A percentile compares a stretch with the other conserved stretches of the same genome.
Evolutionary conservation across 1,140 invertebrate species (phyloP).

Genomic region (Phocides pigmalion): DNA sequence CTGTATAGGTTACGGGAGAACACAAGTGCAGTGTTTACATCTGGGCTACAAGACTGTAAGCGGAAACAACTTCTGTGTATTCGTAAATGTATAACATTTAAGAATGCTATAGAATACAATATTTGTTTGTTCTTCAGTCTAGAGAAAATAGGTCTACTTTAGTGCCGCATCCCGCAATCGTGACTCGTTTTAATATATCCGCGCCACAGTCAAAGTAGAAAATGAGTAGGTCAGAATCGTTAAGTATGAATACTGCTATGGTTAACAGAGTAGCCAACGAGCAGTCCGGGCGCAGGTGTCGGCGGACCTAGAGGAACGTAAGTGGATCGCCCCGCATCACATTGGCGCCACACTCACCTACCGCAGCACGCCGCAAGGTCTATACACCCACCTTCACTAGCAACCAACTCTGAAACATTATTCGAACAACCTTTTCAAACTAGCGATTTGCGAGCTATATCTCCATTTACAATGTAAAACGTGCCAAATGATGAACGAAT

Average conservation of each 20-base stretch:
- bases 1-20: too few species aligned
- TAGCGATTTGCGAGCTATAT: slow-evolving; percentile 15
- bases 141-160: too few species aligned
- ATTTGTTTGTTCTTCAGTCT: too few species aligned
- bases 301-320: slow-evolving; percentile 94
- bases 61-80: too few species aligned
- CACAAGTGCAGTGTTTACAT: too few species aligned
- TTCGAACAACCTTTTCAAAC: slow-evolving; percentile 15
- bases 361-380: slow-evolving; percentile 86
- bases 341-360: slow-evolving; percentile 86
- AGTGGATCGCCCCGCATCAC: slow-evolving; percentile 84
- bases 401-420: slow-evolving; percentile 22
- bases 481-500: neutral
- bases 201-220: too few species aligned
- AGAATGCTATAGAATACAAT: too few species aligned
- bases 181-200: too few species aligned
- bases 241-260: slow-evolving; percentile 8
- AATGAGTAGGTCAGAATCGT: neutral
- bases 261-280: slow-evolving; percentile 82
- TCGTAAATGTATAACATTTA: too few species aligned
- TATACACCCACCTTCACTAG: slow-evolving; percentile 70
- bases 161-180: too few species aligned
- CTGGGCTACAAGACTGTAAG: too few species aligned
- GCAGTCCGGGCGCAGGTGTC: slow-evolving; percentile 88
- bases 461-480: neutral